Evolutionary conservation across 2,113 vertebrate genomes (phyloP).

Genomic region (Motacilla alba): DNA sequence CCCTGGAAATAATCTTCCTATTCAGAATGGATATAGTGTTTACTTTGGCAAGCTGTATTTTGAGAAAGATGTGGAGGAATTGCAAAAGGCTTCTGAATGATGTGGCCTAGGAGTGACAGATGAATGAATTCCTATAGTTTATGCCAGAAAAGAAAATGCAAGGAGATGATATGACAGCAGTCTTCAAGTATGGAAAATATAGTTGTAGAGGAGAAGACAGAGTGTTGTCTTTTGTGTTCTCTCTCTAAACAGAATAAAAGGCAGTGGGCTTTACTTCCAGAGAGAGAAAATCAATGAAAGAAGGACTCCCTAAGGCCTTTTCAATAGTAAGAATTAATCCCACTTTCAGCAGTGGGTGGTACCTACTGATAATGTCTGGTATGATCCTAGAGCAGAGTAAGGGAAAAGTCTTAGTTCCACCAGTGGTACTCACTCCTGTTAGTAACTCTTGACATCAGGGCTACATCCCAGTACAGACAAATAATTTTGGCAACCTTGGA

Average conservation of each 20-base stretch:
- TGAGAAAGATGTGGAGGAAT: background rate
- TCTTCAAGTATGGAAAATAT: background rate
- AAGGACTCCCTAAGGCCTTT: background rate
- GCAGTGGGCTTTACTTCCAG: background rate
- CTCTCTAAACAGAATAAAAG: background rate
- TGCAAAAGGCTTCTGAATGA: background rate
- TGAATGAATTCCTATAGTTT: background rate
- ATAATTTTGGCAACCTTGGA: background rate
- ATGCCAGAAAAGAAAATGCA: background rate
- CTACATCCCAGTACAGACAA: background rate
- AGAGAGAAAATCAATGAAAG: background rate
- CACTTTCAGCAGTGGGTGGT: background rate
- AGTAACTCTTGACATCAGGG: background rate
- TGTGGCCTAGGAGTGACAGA: background rate
- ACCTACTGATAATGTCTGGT: background rate
- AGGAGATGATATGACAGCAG: background rate
- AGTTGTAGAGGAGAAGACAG: background rate
- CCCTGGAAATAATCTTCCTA: background rate
- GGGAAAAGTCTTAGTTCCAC: background rate
- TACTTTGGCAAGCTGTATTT: background rate
- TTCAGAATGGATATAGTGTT: background rate
- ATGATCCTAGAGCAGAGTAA: background rate
- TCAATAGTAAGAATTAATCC: background rate
- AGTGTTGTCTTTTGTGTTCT: background rate
- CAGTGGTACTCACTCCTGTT: background rate